Conservation (phyloP, 2,888 invertebrate genomes). For the Pycnomerus fuliginosus region DNA sequence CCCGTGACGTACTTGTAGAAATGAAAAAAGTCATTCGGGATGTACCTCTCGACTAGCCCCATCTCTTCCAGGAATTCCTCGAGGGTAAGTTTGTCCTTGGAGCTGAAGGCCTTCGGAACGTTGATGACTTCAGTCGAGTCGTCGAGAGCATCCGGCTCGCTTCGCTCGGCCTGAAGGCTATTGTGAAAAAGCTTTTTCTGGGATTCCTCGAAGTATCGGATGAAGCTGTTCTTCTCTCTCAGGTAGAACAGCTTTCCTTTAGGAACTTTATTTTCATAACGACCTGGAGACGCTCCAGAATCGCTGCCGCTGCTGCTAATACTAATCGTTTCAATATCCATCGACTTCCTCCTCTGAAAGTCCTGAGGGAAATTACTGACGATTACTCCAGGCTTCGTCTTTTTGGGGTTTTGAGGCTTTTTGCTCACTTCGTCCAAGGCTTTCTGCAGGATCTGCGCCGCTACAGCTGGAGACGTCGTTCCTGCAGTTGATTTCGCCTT, state of each 20-base stretch:
- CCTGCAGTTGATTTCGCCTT: too few species aligned
- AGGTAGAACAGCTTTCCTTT: slow-evolving; percentile 36
- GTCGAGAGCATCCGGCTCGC: background rate
- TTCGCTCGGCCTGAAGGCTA: slow-evolving; percentile 22
- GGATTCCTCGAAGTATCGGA: slow-evolving; percentile 36
- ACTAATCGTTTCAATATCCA: slow-evolving; percentile 8
- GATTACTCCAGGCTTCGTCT: too few species aligned
- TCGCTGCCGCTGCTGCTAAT: slow-evolving; percentile 7
- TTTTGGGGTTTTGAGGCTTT: too few species aligned
- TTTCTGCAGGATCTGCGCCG: too few species aligned
- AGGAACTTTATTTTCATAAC: slow-evolving; percentile 21
- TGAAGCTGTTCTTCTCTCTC: slow-evolving; percentile 30
- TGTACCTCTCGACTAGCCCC: slow-evolving; percentile 30
- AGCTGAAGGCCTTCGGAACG: slow-evolving; percentile 30
- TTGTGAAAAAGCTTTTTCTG: slow-evolving; percentile 34
- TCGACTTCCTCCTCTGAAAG: slow-evolving; percentile 7
- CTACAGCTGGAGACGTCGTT: too few species aligned
- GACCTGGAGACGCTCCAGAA: slow-evolving; percentile 2
- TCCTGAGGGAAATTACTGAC: slow-evolving; percentile 6
- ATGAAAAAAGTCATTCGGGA: slow-evolving; percentile 35
- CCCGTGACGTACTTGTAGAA: slow-evolving; percentile 43
- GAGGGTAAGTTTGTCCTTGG: slow-evolving; percentile 30
- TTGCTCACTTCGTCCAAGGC: too few species aligned
- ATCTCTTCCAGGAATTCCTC: slow-evolving; percentile 38
- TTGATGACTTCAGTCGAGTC: slow-evolving; percentile 17